Percentiles rank a stretch among this genome's conserved stretches.
Evolutionary conservation across 1,140 invertebrate genomes (phyloP).

Genomic region (Aphelenchoides avenae): DNA sequence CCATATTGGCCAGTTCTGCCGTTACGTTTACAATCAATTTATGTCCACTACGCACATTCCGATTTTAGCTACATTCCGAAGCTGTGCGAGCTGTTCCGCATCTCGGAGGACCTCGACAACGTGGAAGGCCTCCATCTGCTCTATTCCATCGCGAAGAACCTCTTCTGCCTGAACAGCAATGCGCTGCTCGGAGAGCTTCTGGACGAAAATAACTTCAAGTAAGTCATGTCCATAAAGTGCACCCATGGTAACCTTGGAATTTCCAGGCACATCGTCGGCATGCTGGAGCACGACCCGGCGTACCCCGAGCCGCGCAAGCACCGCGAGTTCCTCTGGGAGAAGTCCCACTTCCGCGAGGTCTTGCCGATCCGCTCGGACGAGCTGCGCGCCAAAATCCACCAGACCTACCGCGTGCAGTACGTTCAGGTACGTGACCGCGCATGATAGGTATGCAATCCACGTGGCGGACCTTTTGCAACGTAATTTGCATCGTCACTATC

Average conservation of each 20-base stretch:
- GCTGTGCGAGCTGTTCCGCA: slow-evolving; percentile 86
- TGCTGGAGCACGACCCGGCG: slow-evolving; percentile 91
- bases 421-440: slow-evolving; percentile 74
- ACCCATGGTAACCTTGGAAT: slow-evolving; percentile 10
- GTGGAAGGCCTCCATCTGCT: slow-evolving; percentile 87
- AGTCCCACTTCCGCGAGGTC: slow-evolving; percentile 77
- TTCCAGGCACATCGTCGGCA: slow-evolving; percentile 89
- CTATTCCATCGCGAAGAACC: slow-evolving; percentile 97
- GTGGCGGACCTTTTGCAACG: too few species aligned
- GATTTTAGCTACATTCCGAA: slow-evolving; percentile 81
- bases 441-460: too few species aligned
- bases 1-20: not conserved
- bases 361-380: slow-evolving; percentile 92
- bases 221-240: slow-evolving; percentile 30
- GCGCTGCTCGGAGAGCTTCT: slow-evolving; percentile 96
- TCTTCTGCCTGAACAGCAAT: slow-evolving; percentile 96
- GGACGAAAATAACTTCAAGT: slow-evolving; percentile 65
- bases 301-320: slow-evolving; percentile 71
- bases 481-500: too few species aligned
- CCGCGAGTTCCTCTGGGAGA: slow-evolving; percentile 86
- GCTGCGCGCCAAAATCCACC: slow-evolving; percentile 94
- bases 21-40: slow-evolving; percentile 10
- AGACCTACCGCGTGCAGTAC: slow-evolving; percentile 98
- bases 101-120: slow-evolving; percentile 93
- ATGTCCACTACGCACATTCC: slow-evolving; percentile 2